Percentiles rank a stretch among this genome's conserved stretches.
Evolutionary conservation across 2,797 vertebrate genomes (phyloP).

Genomic region (Xenopus petersii): DNA sequence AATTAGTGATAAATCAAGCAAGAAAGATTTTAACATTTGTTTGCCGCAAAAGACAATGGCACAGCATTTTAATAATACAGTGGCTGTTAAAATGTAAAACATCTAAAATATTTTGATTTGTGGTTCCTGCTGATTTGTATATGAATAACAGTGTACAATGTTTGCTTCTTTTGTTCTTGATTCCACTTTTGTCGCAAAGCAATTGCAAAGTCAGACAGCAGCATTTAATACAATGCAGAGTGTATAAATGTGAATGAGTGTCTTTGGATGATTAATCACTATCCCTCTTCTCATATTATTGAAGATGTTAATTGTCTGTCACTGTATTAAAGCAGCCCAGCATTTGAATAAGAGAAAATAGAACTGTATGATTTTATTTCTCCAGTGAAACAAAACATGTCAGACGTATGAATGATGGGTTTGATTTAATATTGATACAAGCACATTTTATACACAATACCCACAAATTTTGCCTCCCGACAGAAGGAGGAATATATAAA

Average conservation of each 20-base stretch:
- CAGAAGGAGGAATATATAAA: too few relatives aligned
- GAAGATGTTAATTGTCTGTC: conserved; percentile 59
- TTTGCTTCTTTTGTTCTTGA: conserved; percentile 25
- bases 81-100: conserved; percentile 6
- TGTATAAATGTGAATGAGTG: conserved; percentile 54
- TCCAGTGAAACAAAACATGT: conserved; percentile 5
- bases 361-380: conserved; percentile 49
- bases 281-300: conserved; percentile 54
- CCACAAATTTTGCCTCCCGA: too few relatives aligned
- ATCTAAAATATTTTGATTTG: conserved; percentile 10
- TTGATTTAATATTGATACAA: background rate
- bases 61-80: too few relatives aligned
- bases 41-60: too few relatives aligned
- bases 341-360: conserved; percentile 44
- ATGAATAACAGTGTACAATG: conserved; percentile 23
- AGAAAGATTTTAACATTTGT: too few relatives aligned
- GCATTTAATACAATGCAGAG: conserved; percentile 54
- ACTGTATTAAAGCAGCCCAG: conserved; percentile 27
- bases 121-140: conserved; percentile 24
- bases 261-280: conserved; percentile 60
- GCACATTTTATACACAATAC: background rate
- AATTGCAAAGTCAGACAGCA: conserved; percentile 47
- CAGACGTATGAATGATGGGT: background rate
- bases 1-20: too few relatives aligned
- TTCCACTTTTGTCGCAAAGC: conserved; percentile 43